A percentile compares a stretch with the other conserved stretches of the same genome.
These are phyloP conservation scores for Cryptocephalus moraei DNA, from an alignment of 2,888 invertebrate genomes.

Conservation along the genomic window DNA sequence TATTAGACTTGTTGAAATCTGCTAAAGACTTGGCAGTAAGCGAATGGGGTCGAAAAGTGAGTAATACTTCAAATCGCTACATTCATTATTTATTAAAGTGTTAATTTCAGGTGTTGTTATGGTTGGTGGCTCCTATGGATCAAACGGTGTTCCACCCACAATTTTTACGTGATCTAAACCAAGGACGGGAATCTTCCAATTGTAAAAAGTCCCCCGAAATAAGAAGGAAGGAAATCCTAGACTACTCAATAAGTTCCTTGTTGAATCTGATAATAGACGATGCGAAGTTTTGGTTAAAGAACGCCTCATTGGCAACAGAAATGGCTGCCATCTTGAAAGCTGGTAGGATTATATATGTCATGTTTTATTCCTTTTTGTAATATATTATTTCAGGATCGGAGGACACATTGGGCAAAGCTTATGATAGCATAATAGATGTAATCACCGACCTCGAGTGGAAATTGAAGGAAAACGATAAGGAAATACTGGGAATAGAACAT, in stretches of 20 bases:
- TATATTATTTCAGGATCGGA: constrained; percentile 18
- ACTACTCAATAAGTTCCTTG: constrained; percentile 28
- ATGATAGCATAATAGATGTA: constrained; percentile 38
- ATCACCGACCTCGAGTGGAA: constrained; percentile 45
- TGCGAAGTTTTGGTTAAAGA: constrained; percentile 56
- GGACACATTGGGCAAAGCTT: constrained; percentile 30
- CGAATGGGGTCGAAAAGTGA: constrained; percentile 75
- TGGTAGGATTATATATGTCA: constrained; percentile 32
- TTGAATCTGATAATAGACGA: constrained; percentile 38
- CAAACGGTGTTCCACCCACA: constrained; percentile 73
- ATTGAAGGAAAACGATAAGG: constrained; percentile 39
- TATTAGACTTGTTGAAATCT: constrained; percentile 57
- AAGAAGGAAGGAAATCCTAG: constrained; percentile 58
- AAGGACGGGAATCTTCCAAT: constrained; percentile 59
- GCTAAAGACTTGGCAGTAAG: constrained; percentile 59
- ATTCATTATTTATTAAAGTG: not conserved
- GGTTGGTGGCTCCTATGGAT: constrained; percentile 77
- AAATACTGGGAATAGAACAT: constrained; percentile 55
- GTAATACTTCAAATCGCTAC: too few relatives aligned
- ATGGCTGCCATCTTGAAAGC: constrained; percentile 61
- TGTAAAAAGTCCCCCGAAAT: constrained; percentile 63
- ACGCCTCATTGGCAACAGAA: constrained; percentile 55
- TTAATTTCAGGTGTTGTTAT: constrained; percentile 53
- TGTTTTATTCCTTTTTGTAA: not conserved
- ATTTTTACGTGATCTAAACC: constrained; percentile 61